These are phyloP conservation scores for Polydrusus tereticollis DNA, from an alignment of 2,888 invertebrate species.

Conservation along the genomic window DNA sequence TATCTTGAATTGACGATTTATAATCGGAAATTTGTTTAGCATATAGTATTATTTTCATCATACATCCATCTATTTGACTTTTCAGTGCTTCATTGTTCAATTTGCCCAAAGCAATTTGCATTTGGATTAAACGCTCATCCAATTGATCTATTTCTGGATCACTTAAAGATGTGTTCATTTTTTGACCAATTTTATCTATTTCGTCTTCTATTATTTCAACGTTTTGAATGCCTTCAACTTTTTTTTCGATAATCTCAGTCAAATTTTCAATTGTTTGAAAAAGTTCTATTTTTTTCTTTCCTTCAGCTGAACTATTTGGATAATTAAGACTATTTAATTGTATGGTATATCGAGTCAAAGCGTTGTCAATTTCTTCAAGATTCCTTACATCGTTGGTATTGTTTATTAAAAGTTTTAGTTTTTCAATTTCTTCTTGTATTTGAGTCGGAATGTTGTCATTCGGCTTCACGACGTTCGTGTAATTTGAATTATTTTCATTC, in stretches of 20 bases:
- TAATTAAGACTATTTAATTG: constrained; percentile 37
- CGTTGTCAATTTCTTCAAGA: constrained; percentile 47
- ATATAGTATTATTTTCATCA: constrained; percentile 48
- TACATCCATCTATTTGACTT: constrained; percentile 47
- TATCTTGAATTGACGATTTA: background rate
- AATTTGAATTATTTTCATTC: background rate
- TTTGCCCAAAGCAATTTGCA: constrained; percentile 53
- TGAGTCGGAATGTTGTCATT: background rate
- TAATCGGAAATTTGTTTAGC: constrained; percentile 39
- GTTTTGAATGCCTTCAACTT: constrained; percentile 39
- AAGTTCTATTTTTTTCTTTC: constrained; percentile 39
- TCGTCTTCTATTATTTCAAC: constrained; percentile 25
- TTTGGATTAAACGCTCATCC: constrained; percentile 54
- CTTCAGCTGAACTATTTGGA: constrained; percentile 22
- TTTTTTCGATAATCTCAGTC: constrained; percentile 44
- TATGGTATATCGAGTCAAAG: constrained; percentile 32
- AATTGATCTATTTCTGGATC: constrained; percentile 48
- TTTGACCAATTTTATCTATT: constrained; percentile 21
- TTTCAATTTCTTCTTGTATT: constrained; percentile 26
- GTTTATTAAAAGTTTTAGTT: background rate
- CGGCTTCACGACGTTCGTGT: background rate
- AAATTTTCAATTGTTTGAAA: constrained; percentile 40
- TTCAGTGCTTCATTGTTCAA: constrained; percentile 47
- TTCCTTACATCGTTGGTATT: background rate
- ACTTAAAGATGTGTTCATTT: constrained; percentile 26